Base-by-base conservation (phyloP, 2,797 vertebrate species). In the Knipowitschia caucasica region DNA sequence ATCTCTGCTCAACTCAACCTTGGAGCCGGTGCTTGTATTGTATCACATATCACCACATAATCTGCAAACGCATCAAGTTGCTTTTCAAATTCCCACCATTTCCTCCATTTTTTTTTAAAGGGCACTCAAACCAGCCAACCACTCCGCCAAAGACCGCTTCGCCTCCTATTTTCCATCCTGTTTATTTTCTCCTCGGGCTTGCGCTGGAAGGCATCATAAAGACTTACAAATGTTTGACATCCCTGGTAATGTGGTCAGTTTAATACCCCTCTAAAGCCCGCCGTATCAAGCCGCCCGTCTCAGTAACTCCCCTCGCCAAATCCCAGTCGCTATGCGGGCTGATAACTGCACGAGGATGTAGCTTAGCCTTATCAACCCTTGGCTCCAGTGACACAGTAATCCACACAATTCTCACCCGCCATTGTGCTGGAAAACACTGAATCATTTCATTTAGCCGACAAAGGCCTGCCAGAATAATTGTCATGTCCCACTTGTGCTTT, bases 351-450 rank as follows among this genome's bases (percentile, higher is more conserved):
- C 78, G 77, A 81, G 78, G 87, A 78, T 86, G 83, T 83, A 85
- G 85, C 82, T 88, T 87, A 87, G 81, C 68, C 75, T 86, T 89
- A 89, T 89, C 88, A 78, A 78, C 77, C 72, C 72, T 71, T 63
- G 74, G 79, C 78, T 84, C 64, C 72, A 77, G 70, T 82, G 83
- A 85, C 82, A 84, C 72, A 63, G 67, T 89, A 86, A 87, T 89
- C 84, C 83, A 77, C 75, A 82, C 79, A 79, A 85, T 77, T 74
- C 76, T 58, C 23, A 5, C 51, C 77, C 72, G 77, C 83, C 80
- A 75, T 69, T 67, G 66, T 62, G 42, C 70, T 75, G 54, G 64
- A 70, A 82, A 85, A 84, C 73, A 77, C 68, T 62, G 50, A 73
- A 78, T 70, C 46, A 71, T 75, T 82, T 83, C 47, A 82, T 88